Evolutionary conservation across 2,888 invertebrate species (phyloP), one percentile per base, ranked within the genome.

Genomic region (Tipula vernalis): DNA sequence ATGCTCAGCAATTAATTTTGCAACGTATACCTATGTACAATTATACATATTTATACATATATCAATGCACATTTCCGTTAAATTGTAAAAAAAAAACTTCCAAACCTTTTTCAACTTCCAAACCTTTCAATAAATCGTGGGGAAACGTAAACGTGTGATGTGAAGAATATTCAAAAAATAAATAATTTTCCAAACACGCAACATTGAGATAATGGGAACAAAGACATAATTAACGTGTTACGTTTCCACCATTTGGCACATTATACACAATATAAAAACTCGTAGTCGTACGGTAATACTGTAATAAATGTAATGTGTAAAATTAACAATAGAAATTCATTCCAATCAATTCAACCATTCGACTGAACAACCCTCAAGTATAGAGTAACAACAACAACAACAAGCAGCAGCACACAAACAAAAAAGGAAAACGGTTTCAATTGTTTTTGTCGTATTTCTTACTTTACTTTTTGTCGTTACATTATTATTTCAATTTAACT

Each of bases 401-500:
- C 6, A 18, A 18, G 18, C 15, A 28, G 71, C 10, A 71, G 28
- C 71, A 71, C 71, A 71, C 71, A 71, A 28, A 71, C 71, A 71
- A 18, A 28, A 71, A 71, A 28, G 71, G 71, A 71, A 71, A 71
- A 71, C 28, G 71, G 71, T 71, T 71, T 71, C 71, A 71, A 71
- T 71, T 71, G 71, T 71, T 71, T 28, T 71, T 71, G 28, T 71
- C 71, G 71, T 28, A 71, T 28, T 71, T 71, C 71, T 71, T 71
- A 71, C 10, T 28, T 28, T 71, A 71, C 10, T 71, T 71, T 71
- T 71, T 71, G 71, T 71, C 71, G 71, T 71, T 71, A 71, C 71
- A 71, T 71, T 71, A 71, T 71, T 71, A 71, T 71, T 71, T 71
- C 71, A 71, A 71, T 71, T 71, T 71, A 71, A 71, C 71, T 71